These are phyloP conservation scores for Phalacrocorax pelagicus DNA, from an alignment of 2,113 vertebrate genomes.

Conservation along the genomic window DNA sequence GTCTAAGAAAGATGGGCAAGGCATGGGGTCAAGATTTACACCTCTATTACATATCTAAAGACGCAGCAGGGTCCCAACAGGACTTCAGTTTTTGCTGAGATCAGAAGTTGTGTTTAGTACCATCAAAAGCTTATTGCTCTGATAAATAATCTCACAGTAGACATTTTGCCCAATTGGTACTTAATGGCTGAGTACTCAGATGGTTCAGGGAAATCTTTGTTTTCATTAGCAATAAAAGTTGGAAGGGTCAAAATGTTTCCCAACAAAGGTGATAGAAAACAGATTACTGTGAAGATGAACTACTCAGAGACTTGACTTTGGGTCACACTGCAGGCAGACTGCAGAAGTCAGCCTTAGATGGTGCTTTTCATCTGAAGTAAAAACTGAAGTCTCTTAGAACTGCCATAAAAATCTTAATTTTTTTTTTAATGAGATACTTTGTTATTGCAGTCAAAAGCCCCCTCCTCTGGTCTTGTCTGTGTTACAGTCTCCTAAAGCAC, in stretches of 20 bases:
- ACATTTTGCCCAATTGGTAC: not conserved
- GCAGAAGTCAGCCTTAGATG: not conserved
- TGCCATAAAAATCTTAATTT: not conserved
- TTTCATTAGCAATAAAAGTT: not conserved
- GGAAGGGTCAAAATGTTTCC: not conserved
- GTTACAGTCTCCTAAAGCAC: not conserved
- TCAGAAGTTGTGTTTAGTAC: not conserved
- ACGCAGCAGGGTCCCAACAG: not conserved
- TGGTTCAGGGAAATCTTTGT: not conserved
- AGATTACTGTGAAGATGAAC: constrained; percentile 1
- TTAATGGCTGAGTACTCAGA: not conserved
- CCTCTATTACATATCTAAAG: not conserved
- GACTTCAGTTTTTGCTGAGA: not conserved
- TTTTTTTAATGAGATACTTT: not conserved
- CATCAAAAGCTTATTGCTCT: not conserved
- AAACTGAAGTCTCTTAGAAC: not conserved
- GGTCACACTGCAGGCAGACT: not conserved
- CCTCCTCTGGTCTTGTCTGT: constrained; percentile 29
- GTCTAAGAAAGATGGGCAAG: not conserved
- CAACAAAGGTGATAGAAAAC: not conserved
- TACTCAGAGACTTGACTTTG: not conserved
- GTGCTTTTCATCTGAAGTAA: not conserved
- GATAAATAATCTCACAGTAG: not conserved
- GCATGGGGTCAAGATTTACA: not conserved
- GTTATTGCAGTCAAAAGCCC: constrained; percentile 22